phyloP scores from a whole-genome alignment of 2,888 invertebrate genomes.

The Therioaphis trifolii region DNA sequence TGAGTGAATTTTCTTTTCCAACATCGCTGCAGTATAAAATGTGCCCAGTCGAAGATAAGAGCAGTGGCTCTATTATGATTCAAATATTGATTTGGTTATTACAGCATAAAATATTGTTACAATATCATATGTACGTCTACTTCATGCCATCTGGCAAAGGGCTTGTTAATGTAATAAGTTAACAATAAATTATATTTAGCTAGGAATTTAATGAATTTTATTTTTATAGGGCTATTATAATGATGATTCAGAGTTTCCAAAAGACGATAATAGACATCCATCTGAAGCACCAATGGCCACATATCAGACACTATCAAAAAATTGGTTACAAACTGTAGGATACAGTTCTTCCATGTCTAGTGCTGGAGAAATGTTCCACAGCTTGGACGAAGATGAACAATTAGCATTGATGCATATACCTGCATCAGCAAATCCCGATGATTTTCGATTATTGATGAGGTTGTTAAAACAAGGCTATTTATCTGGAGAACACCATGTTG shows the following conservation, averaged over 20 bases:
- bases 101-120: constrained; percentile 86
- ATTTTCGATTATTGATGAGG: constrained; percentile 73
- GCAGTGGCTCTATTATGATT: constrained; percentile 70
- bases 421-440: constrained; percentile 81
- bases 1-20: constrained; percentile 84
- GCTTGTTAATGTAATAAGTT: constrained; percentile 58
- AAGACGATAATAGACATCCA: neutral
- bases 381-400: constrained; percentile 75
- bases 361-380: constrained; percentile 73
- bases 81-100: constrained; percentile 95
- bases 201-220: neutral
- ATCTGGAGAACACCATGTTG: constrained; percentile 90
- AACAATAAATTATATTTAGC: neutral
- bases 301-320: constrained; percentile 63
- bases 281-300: constrained; percentile 65
- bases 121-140: constrained; percentile 93
- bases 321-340: constrained; percentile 59
- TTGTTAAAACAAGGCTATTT: constrained; percentile 78
- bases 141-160: constrained; percentile 77
- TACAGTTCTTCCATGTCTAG: constrained; percentile 33
- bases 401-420: constrained; percentile 78
- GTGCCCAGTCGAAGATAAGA: constrained; percentile 70
- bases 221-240: constrained; percentile 47
- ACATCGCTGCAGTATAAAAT: constrained; percentile 79
- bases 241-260: neutral